Base-by-base conservation (phyloP, 2,888 invertebrate species). In the Oxycera nigricornis region DNA sequence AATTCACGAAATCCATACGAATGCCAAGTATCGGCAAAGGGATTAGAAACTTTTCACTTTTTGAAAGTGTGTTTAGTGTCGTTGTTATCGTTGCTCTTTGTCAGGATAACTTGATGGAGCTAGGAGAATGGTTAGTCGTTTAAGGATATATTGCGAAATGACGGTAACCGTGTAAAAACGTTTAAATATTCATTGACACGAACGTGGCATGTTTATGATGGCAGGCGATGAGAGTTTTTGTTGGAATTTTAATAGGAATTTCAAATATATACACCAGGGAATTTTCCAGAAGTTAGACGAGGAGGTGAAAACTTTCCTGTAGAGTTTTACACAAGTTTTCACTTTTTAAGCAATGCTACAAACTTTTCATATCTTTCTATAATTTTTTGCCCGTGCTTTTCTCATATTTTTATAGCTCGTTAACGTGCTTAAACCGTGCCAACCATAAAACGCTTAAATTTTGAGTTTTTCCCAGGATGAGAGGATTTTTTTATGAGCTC, bases 151-250 rank as follows among this genome's bases (percentile, higher is more conserved):
- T 55, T 24, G 52, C 2, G n/a, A 61, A 59, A 61, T 31, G 31
- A 31, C 31, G 61, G 61, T 11, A 17, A 30, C 61, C 14, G 22
- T 22, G 41, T 0, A 65, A 41, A 41, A 41, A 65, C 41, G 41
- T 39, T 65, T 65, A 65, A 65, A 65, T 39, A 65, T 65, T 65
- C 65, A 65, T 65, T 65, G 39, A 6, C 41, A 4, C 39, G 26
- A 59, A 26, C 31, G 20, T 61, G 35, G 6, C 39, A 39, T 65
- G 11, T 24, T 41, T 24, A 41, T 39, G 31, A 14, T n/a, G n/a
- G n/a, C n/a, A n/a, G 14, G n/a, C 28, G 39, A 65, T 24, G 39
- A 35, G 39, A 65, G 61, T 65, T 41, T 24, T 14, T 39, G 30
- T 14, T n/a, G 14, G 39, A 65, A 65, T 65, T 65, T 65, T 65